These are phyloP conservation scores for Choloepus hoffmanni DNA, from an alignment of 2,113 vertebrate species.

Conservation along the genomic window DNA sequence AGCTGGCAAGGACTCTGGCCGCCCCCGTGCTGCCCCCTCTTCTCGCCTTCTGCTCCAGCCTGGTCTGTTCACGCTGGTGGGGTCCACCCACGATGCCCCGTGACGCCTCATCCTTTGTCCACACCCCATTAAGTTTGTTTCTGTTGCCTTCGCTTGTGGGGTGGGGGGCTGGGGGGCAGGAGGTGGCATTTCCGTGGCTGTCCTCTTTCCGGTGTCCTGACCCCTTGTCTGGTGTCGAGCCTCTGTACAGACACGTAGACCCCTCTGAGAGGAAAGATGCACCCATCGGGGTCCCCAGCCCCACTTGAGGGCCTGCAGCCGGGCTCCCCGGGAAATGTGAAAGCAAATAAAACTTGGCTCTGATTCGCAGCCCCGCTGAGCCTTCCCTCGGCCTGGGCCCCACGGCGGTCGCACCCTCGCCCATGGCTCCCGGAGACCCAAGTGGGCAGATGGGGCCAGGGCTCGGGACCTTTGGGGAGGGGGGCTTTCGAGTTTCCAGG, in stretches of 20 bases:
- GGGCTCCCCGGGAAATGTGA: not conserved
- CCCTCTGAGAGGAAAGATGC: constrained; percentile 15
- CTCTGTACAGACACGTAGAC: not conserved
- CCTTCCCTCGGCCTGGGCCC: not conserved
- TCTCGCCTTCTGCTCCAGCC: not conserved
- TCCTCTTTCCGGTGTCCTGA: not conserved
- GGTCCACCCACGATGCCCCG: not conserved
- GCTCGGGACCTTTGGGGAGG: not conserved
- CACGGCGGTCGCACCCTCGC: rapidly evolving
- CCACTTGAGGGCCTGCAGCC: constrained; percentile 65
- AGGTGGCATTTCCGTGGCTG: constrained; percentile 33
- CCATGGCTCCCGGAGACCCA: rapidly evolving
- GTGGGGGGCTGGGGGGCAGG: not conserved
- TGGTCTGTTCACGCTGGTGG: not conserved
- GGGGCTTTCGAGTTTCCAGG: rapidly evolving
- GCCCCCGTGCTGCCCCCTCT: too few species aligned
- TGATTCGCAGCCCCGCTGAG: not conserved
- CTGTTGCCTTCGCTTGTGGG: constrained; percentile 13
- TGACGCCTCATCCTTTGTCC: constrained; percentile 57
- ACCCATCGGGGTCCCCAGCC: not conserved
- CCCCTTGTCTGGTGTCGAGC: not conserved
- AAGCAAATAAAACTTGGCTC: constrained; percentile 66
- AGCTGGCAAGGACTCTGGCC: too few species aligned
- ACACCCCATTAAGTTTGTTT: constrained; percentile 61
- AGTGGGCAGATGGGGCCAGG: rapidly evolving